A percentile compares a stretch with the other conserved stretches of the same genome.
Conservation (phyloP, 2,113 vertebrate genomes). For the Ctenomys sociabilis region DNA sequence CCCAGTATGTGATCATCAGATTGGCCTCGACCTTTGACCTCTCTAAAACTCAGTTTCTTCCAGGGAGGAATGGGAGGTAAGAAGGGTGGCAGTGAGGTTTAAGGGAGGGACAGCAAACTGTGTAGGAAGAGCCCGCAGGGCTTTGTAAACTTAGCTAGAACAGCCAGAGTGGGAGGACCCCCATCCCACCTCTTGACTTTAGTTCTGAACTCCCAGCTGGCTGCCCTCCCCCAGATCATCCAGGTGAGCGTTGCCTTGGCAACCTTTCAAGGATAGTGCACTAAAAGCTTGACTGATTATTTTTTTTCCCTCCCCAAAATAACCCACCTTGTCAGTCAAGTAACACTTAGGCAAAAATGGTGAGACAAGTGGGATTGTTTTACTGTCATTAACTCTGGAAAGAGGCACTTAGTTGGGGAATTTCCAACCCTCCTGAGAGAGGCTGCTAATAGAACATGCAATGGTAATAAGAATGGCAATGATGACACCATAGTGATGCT, state of each 20-base stretch:
- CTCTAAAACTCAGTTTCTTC: not conserved
- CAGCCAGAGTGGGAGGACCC: not conserved
- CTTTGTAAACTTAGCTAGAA: not conserved
- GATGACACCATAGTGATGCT: accelerated
- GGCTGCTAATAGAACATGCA: not conserved
- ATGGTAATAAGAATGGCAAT: not conserved
- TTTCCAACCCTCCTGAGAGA: not conserved
- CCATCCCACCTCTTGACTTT: not conserved
- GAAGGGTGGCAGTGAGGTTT: not conserved
- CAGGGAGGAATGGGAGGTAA: not conserved
- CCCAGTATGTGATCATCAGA: accelerated
- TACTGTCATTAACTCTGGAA: not conserved
- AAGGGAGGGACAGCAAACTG: not conserved
- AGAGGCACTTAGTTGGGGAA: not conserved
- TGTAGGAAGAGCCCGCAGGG: too few relatives aligned
- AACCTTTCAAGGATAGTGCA: slow-evolving; percentile 54
- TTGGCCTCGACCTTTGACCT: not conserved
- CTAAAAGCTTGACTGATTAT: not conserved
- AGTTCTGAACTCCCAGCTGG: not conserved
- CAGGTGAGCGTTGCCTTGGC: slow-evolving; percentile 67
- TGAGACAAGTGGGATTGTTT: not conserved
- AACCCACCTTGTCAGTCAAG: slow-evolving; percentile 69
- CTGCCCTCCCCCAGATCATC: not conserved
- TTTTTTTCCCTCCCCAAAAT: slow-evolving; percentile 54
- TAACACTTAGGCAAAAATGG: not conserved